Conservation (phyloP, 2,113 vertebrate genomes). For the Ceratotherium simum region DNA sequence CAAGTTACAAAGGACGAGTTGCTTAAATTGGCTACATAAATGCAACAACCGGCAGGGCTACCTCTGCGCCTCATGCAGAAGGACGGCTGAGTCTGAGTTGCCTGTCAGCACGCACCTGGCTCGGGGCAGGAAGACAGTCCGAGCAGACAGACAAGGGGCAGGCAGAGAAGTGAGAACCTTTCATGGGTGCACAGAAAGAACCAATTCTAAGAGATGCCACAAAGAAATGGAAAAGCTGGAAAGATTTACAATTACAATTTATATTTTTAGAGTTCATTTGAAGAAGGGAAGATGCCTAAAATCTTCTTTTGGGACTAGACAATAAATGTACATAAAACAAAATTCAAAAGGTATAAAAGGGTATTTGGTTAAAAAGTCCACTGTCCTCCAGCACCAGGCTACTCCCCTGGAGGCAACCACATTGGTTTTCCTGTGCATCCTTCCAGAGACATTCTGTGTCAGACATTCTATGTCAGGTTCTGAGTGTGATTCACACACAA, state of each 20-base stretch:
- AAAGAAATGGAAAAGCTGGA: neutral
- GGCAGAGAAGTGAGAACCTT: neutral
- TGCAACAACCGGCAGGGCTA: neutral
- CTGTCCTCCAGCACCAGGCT: neutral
- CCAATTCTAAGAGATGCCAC: neutral
- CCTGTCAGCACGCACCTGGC: neutral
- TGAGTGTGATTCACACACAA: rapidly evolving
- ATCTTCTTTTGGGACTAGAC: neutral
- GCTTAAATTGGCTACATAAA: neutral
- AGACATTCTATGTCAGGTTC: neutral
- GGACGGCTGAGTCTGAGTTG: neutral
- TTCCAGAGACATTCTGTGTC: neutral
- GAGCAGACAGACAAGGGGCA: neutral
- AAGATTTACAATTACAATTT: neutral
- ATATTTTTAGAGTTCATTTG: neutral
- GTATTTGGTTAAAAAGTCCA: neutral
- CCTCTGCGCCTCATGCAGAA: neutral
- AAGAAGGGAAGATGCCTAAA: neutral
- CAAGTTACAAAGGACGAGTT: conserved; percentile 17
- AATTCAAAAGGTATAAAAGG: neutral
- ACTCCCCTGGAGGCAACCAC: neutral
- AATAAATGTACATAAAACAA: neutral
- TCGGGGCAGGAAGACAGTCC: neutral
- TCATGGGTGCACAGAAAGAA: neutral
- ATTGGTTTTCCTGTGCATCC: neutral